Evolutionary conservation across 2,797 vertebrate species (phyloP).

Genomic region (Diplodus puntazzo): DNA sequence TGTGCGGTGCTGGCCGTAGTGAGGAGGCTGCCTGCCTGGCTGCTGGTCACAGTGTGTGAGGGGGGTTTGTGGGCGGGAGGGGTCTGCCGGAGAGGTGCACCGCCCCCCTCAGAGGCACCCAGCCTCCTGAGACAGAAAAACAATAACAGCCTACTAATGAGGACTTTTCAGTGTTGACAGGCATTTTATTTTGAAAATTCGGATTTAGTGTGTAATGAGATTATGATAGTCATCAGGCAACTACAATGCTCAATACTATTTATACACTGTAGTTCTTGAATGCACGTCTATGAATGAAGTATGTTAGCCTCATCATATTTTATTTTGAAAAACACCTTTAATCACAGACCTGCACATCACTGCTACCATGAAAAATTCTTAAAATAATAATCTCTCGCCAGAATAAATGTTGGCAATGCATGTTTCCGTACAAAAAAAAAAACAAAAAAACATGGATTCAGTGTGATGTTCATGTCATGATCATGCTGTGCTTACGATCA

Average conservation of each 20-base stretch:
- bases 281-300: neutral
- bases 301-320: neutral
- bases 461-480: no score
- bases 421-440: no score
- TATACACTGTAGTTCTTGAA: neutral
- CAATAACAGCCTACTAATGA: neutral
- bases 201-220: neutral
- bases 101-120: slow-evolving; percentile 59
- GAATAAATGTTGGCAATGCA: no score
- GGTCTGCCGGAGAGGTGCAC: slow-evolving; percentile 50
- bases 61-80: slow-evolving; percentile 42
- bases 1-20: neutral
- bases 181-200: neutral
- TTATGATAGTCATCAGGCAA: no score
- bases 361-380: no score
- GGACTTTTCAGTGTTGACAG: rapidly evolving
- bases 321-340: no score
- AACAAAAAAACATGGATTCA: no score
- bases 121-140: slow-evolving; percentile 13
- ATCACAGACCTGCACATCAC: no score
- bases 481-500: no score
- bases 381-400: no score
- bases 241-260: no score
- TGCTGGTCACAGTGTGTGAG: slow-evolving; percentile 53
- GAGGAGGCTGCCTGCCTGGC: slow-evolving; percentile 41